Evolutionary conservation across 2,113 vertebrate genomes (phyloP).

Genomic region (Pseudolaguvia tuberculata): DNA sequence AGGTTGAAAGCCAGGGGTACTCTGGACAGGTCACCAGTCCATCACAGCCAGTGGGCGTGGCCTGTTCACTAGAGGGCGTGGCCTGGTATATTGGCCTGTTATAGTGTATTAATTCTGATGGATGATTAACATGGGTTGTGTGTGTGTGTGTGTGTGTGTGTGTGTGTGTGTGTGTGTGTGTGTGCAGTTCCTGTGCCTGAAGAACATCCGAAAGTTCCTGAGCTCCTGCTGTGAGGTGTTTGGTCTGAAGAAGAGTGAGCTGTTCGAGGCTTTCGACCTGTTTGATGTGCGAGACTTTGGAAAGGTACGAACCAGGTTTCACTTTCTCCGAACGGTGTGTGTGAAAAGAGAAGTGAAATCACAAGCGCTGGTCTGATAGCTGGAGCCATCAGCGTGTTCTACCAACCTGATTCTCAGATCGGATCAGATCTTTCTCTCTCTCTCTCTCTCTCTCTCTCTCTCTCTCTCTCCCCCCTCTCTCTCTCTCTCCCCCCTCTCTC

Average conservation of each 20-base stretch:
- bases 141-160: not conserved
- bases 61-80: too few species aligned
- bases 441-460: too few species aligned
- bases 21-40: too few species aligned
- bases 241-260: conserved; percentile 92
- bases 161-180: conserved; percentile 23
- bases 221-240: conserved; percentile 81
- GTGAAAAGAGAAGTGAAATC: not conserved
- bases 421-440: too few species aligned
- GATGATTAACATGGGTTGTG: not conserved
- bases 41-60: too few species aligned
- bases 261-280: conserved; percentile 97
- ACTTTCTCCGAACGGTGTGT: not conserved
- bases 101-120: too few species aligned
- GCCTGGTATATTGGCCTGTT: too few species aligned
- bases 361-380: not conserved
- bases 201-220: conserved; percentile 97
- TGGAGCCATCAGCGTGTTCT: not conserved
- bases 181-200: conserved; percentile 77
- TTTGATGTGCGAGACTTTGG: conserved; percentile 96
- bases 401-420: not conserved
- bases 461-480: too few species aligned
- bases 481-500: too few species aligned
- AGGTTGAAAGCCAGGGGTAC: too few species aligned
- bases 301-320: conserved; percentile 77